Base-by-base conservation (phyloP, 2,113 vertebrate genomes). In the Stegastes partitus region DNA sequence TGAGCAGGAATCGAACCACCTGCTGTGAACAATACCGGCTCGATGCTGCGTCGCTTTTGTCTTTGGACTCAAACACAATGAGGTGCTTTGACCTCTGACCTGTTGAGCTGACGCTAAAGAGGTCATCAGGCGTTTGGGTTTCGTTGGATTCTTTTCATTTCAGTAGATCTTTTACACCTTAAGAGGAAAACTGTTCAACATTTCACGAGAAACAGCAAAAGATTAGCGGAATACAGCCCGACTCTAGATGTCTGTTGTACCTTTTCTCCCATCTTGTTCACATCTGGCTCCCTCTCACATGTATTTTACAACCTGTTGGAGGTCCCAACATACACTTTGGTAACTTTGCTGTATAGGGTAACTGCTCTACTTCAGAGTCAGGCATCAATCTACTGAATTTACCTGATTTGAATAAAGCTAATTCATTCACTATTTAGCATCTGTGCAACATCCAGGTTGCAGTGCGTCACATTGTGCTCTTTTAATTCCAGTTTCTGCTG, bases 11-110 rank as follows among this genome's bases (percentile, higher is more conserved):
- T 42, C 39, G 2, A 42, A 42, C 39, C 11, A 42, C 3, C 39
- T 34, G 7, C 31, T 34, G 31, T 0, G 31, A 34, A 34, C 31
- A 34, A 34, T 34, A 42, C 12, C 12, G 14, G 2, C 39, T 42
- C 11, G 4, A 42, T 42, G 11, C 12, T 42, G 2, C 15, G 11
- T 42, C 39, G 11, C 39, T 42, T 34, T 42, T 42, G 14, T 42
- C 14, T 42, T 42, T 1, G 1, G 39, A 42, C 2, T 42, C 4
- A 8, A 15, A 42, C 39, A 42, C 39, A 42, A 11, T 42, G 11
- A 42, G 39, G 39, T 14, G 37, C 16, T 64, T n/a, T 5, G 9
- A 64, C 37, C 53, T 68, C 59, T 65, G 65, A 57, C 70, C 22
- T n/a, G 11, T 10, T 42, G 11, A 42, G 39, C 39, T 42, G 39